A percentile compares a stretch with the other conserved stretches of the same genome.
phyloP scores from a whole-genome alignment of 2,888 invertebrate species.

The Ectemnius continuus region DNA sequence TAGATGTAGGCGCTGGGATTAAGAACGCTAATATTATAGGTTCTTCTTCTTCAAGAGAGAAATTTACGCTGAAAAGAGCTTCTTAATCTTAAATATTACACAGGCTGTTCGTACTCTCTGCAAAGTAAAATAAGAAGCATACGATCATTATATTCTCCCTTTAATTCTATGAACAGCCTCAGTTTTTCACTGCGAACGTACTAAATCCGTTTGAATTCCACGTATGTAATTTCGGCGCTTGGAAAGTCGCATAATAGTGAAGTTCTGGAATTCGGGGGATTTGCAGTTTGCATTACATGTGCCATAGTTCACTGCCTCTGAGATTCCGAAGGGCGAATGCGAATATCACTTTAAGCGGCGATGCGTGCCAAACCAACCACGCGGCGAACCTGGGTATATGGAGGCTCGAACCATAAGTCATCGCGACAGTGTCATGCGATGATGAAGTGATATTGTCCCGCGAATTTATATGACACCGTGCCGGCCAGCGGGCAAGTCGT shows the following conservation, averaged over 20 bases:
- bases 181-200: too few relatives aligned
- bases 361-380: slow-evolving; percentile 15
- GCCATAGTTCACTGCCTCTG: slow-evolving; percentile 35
- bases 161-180: too few relatives aligned
- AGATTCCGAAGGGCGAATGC: slow-evolving; percentile 34
- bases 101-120: too few relatives aligned
- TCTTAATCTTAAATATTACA: slow-evolving; percentile 22
- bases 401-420: slow-evolving; percentile 52
- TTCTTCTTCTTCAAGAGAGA: background rate
- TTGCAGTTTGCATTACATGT: slow-evolving; percentile 3
- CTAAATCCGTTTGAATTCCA: too few relatives aligned
- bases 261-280: slow-evolving; percentile 12
- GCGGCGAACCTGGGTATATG: too few relatives aligned
- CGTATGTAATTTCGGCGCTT: too few relatives aligned
- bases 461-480: slow-evolving; percentile 58
- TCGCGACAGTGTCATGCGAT: slow-evolving; percentile 49
- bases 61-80: slow-evolving; percentile 12
- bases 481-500: slow-evolving; percentile 45
- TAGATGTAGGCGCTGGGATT: background rate
- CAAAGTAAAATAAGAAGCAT: too few relatives aligned
- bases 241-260: too few relatives aligned
- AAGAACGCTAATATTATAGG: background rate
- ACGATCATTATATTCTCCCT: too few relatives aligned
- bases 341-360: slow-evolving; percentile 50
- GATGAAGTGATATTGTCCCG: slow-evolving; percentile 63